Conservation (phyloP, 1,140 invertebrate genomes). For the Drosophila orena region DNA sequence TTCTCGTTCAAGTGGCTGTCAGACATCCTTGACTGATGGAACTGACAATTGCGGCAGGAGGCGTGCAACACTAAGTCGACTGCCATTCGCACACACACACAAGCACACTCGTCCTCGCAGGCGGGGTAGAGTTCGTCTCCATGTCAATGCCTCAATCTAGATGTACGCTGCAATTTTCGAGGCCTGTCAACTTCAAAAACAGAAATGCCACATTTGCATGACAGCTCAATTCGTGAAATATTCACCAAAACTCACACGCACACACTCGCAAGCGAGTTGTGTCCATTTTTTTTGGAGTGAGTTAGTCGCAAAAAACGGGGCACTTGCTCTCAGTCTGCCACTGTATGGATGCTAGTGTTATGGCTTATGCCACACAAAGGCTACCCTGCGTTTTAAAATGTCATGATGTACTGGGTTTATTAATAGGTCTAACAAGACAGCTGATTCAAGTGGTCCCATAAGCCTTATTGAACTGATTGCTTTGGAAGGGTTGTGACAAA, state of each 20-base stretch:
- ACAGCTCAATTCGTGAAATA: slow-evolving; percentile 83
- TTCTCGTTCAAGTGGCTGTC: slow-evolving; percentile 55
- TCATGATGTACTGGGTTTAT: background rate
- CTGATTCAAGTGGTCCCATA: background rate
- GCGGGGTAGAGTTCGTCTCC: background rate
- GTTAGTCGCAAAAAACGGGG: slow-evolving; percentile 37
- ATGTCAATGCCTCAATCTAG: slow-evolving; percentile 50
- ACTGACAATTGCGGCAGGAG: slow-evolving; percentile 72
- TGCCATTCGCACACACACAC: slow-evolving; percentile 25
- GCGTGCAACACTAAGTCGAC: slow-evolving; percentile 45
- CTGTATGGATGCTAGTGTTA: slow-evolving; percentile 29
- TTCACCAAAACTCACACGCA: slow-evolving; percentile 38
- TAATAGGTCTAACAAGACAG: background rate
- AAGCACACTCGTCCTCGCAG: slow-evolving; percentile 15
- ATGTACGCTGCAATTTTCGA: slow-evolving; percentile 74
- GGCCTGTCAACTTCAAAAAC: slow-evolving; percentile 80
- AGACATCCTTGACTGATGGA: slow-evolving; percentile 67
- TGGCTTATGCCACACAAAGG: background rate
- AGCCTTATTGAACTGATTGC: too few relatives aligned
- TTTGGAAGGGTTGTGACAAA: background rate
- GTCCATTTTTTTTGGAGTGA: slow-evolving; percentile 15
- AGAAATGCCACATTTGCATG: slow-evolving; percentile 81
- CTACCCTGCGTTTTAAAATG: background rate
- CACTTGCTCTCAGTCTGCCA: slow-evolving; percentile 31
- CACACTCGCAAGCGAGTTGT: slow-evolving; percentile 11